phyloP scores from a whole-genome alignment of 2,797 vertebrate species.

The Xyrichtys novacula region DNA sequence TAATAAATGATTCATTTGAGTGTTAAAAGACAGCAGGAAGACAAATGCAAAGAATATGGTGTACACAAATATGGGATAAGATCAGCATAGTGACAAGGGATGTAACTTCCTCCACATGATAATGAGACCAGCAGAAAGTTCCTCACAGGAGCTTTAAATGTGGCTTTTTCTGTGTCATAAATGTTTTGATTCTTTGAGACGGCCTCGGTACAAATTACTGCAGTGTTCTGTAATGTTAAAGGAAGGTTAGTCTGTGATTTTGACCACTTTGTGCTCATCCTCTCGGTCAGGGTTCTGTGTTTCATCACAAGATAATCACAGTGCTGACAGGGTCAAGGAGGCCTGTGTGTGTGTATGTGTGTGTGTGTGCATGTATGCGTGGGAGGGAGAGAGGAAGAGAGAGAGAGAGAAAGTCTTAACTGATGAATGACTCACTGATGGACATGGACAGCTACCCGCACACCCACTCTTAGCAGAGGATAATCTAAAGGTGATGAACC shows the following conservation, averaged over 20 bases:
- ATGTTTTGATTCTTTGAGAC: too few species aligned
- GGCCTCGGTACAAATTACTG: too few species aligned
- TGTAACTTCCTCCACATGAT: too few species aligned
- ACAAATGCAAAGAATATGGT: too few species aligned
- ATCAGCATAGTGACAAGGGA: too few species aligned
- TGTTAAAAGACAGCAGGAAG: too few species aligned
- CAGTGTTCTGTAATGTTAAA: not conserved
- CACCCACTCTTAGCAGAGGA: conserved; percentile 33
- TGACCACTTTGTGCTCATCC: not conserved
- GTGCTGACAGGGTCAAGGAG: conserved; percentile 34
- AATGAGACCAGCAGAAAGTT: too few species aligned
- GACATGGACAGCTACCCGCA: conserved; percentile 47
- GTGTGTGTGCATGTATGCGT: conserved; percentile 19
- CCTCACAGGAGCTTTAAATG: too few species aligned
- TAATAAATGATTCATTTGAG: too few species aligned
- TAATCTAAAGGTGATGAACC: conserved; percentile 33
- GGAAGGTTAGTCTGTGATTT: conserved; percentile 4
- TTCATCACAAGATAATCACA: conserved; percentile 20
- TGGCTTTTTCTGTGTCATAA: too few species aligned
- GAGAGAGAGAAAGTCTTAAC: conserved; percentile 1
- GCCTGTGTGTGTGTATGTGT: conserved; percentile 2
- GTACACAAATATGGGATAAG: too few species aligned
- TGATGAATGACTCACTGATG: conserved; percentile 50
- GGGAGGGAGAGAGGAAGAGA: conserved; percentile 29
- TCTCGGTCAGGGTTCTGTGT: not conserved